A percentile compares a stretch with the other conserved stretches of the same genome.
These are phyloP conservation scores for Poeciliopsis turneri DNA, from an alignment of 2,797 vertebrate genomes.

Conservation along the genomic window DNA sequence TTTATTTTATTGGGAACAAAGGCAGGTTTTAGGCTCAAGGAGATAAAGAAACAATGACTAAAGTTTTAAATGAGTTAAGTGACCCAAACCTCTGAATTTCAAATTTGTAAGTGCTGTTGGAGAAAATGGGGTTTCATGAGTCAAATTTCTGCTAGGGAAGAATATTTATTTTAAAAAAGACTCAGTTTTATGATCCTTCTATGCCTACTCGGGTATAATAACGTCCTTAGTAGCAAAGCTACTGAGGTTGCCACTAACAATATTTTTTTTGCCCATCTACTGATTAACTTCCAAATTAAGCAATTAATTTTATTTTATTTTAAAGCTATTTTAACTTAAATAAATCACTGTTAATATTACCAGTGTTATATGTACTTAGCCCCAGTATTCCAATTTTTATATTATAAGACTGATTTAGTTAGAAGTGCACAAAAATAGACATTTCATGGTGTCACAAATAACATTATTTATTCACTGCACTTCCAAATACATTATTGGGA, in stretches of 20 bases:
- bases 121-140: background rate
- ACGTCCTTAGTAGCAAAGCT: background rate
- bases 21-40: background rate
- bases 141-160: background rate
- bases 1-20: background rate
- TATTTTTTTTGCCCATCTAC: background rate
- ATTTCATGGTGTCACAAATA: background rate
- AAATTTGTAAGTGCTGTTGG: background rate
- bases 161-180: background rate
- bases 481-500: background rate
- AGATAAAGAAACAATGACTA: background rate
- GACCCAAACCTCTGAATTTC: background rate
- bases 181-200: background rate
- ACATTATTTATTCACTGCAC: background rate
- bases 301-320: background rate
- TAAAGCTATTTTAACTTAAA: background rate
- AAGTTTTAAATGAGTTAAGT: background rate
- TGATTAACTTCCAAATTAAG: background rate
- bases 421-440: background rate
- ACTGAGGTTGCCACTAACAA: background rate
- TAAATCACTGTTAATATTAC: background rate
- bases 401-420: background rate
- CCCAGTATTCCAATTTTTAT: background rate
- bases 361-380: background rate
- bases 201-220: background rate